Percentiles rank a stretch among this genome's conserved stretches.
phyloP scores from a whole-genome alignment of 2,888 invertebrate species.

The Spilosoma lubricipeda region DNA sequence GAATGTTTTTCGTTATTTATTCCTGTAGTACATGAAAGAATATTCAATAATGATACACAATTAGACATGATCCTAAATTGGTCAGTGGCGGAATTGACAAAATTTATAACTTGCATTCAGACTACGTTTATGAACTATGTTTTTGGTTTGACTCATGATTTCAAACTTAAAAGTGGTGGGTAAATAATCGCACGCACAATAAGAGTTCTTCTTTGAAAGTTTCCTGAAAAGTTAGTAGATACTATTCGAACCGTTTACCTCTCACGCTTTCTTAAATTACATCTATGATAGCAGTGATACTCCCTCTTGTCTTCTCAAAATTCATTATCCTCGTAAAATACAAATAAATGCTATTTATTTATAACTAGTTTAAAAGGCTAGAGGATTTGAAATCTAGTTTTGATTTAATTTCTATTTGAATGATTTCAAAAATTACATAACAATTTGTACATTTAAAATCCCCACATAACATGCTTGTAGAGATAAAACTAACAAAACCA shows the following conservation, averaged over 20 bases:
- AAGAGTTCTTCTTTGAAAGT: not conserved
- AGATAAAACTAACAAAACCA: not conserved
- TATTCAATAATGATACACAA: no score
- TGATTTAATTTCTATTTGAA: not conserved
- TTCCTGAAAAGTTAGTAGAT: not conserved
- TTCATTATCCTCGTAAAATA: no score
- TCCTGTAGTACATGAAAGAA: no score
- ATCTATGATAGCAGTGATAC: no score
- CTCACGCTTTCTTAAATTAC: not conserved
- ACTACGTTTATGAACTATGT: not conserved
- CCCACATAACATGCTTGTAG: not conserved
- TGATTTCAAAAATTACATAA: no score
- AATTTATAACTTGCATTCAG: not conserved
- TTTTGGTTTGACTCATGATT: not conserved
- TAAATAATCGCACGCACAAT: not conserved
- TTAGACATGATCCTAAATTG: no score
- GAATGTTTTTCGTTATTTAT: no score
- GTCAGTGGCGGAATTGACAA: not conserved
- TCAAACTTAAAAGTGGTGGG: not conserved
- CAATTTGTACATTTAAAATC: no score
- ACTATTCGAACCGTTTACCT: not conserved
- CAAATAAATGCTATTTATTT: not conserved
- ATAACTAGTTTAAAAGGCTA: not conserved
- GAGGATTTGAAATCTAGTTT: no score
- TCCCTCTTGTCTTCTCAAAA: no score